Percentiles rank a stretch among this genome's conserved stretches.
phyloP scores from a whole-genome alignment of 2,888 invertebrate genomes.

The Campoplex nolae region DNA sequence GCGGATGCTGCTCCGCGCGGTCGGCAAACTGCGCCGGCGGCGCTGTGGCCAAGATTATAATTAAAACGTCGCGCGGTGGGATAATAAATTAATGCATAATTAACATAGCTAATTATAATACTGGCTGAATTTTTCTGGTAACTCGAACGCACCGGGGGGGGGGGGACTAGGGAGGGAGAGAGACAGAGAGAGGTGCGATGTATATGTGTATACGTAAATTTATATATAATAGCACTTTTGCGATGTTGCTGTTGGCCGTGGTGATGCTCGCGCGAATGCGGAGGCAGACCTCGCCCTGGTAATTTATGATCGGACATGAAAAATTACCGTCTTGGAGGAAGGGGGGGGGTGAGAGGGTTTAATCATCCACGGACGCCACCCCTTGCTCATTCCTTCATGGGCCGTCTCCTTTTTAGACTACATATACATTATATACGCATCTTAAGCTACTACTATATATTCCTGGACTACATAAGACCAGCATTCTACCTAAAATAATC shows the following conservation, averaged over 20 bases:
- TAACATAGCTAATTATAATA: conserved; percentile 84
- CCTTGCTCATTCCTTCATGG: conserved; percentile 68
- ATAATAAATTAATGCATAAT: conserved; percentile 84
- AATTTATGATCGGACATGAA: conserved; percentile 84
- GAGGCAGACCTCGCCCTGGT: conserved; percentile 77
- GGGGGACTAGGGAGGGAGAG: not conserved
- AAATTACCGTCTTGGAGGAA: conserved; percentile 82
- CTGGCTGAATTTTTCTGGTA: conserved; percentile 82
- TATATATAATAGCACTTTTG: conserved; percentile 49
- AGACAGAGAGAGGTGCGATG: not conserved
- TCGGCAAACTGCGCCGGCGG: conserved; percentile 67
- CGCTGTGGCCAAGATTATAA: conserved; percentile 81
- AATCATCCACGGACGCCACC: conserved; percentile 81
- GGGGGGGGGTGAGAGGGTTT: conserved; percentile 76
- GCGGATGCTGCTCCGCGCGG: conserved; percentile 32
- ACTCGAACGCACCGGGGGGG: conserved; percentile 77
- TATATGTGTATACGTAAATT: conserved; percentile 15
- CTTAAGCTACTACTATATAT: conserved; percentile 2
- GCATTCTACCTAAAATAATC: conserved; percentile 4
- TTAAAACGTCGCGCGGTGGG: conserved; percentile 83
- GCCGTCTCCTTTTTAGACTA: conserved; percentile 64
- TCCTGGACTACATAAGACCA: not conserved
- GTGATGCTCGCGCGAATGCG: conserved; percentile 76
- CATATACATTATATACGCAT: conserved; percentile 36
- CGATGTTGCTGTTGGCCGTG: conserved; percentile 61